Conservation (phyloP, 2,888 invertebrate genomes). For the Quadroppia sp. region DNA sequence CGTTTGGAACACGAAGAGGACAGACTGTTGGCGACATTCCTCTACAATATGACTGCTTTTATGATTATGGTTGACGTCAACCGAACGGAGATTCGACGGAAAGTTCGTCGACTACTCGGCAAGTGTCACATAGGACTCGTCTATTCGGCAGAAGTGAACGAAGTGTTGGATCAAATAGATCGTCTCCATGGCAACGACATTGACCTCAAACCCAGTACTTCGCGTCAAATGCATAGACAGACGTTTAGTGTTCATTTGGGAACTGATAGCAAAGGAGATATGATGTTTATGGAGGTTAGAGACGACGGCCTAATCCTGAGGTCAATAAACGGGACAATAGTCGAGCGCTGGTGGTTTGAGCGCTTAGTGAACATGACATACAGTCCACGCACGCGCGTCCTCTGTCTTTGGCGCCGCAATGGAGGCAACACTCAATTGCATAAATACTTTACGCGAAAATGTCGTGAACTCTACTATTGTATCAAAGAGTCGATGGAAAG, state of each 20-base stretch:
- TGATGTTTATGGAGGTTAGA: conserved; percentile 68
- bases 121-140: conserved; percentile 97
- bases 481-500: conserved; percentile 98
- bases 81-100: conserved; percentile 75
- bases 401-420: conserved; percentile 94
- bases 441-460: conserved; percentile 99
- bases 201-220: conserved; percentile 90
- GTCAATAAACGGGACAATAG: conserved; percentile 57
- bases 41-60: conserved; percentile 93
- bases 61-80: conserved; percentile 87
- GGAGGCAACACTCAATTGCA: conserved; percentile 91
- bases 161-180: conserved; percentile 87
- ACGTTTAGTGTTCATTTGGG: conserved; percentile 97
- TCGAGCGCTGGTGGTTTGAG: conserved; percentile 94
- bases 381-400: conserved; percentile 93
- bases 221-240: conserved; percentile 89
- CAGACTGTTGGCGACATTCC: conserved; percentile 82
- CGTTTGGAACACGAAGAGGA: conserved; percentile 97
- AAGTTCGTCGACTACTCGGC: conserved; percentile 84
- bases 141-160: conserved; percentile 96
- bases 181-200: conserved; percentile 96
- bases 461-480: conserved; percentile 95
- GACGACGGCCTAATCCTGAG: conserved; percentile 75
- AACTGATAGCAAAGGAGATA: conserved; percentile 76
- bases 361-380: conserved; percentile 98